Percentiles rank a stretch among this genome's conserved stretches.
Conservation (phyloP, 2,113 vertebrate genomes). For the Hydrolagus affinis region DNA sequence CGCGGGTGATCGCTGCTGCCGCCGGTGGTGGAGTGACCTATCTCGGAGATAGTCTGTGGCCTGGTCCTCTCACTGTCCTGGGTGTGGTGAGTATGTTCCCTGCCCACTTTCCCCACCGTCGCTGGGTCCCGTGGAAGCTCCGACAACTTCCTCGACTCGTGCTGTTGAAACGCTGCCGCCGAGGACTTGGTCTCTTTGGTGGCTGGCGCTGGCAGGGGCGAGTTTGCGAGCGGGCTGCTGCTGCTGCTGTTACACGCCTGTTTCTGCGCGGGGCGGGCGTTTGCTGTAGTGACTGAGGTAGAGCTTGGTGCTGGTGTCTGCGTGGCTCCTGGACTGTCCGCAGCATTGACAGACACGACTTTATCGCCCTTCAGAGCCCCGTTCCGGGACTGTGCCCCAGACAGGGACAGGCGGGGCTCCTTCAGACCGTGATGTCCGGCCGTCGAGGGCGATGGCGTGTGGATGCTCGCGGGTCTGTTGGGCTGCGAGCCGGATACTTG, state of each 20-base stretch:
- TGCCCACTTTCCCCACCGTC: conserved; percentile 37
- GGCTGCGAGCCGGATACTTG: conserved; percentile 43
- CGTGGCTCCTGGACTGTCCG: neutral
- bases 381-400: conserved; percentile 49
- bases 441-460: conserved; percentile 33
- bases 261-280: neutral
- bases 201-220: conserved; percentile 49
- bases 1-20: conserved; percentile 42
- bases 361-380: conserved; percentile 63
- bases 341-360: conserved; percentile 49
- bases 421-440: conserved; percentile 35
- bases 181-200: conserved; percentile 60
- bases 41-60: conserved; percentile 42
- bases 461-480: conserved; percentile 47
- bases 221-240: conserved; percentile 52
- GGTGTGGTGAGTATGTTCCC: neutral
- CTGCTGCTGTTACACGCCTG: conserved; percentile 38
- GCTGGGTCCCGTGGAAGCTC: conserved; percentile 46
- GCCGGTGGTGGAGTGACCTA: conserved; percentile 42
- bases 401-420: conserved; percentile 51
- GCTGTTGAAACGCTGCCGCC: conserved; percentile 43
- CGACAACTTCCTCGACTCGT: conserved; percentile 51
- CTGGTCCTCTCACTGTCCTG: conserved; percentile 47
- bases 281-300: conserved; percentile 18
- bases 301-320: neutral